Base-by-base conservation (phyloP, 2,113 vertebrate genomes). In the Sakesphorus luctuosus region DNA sequence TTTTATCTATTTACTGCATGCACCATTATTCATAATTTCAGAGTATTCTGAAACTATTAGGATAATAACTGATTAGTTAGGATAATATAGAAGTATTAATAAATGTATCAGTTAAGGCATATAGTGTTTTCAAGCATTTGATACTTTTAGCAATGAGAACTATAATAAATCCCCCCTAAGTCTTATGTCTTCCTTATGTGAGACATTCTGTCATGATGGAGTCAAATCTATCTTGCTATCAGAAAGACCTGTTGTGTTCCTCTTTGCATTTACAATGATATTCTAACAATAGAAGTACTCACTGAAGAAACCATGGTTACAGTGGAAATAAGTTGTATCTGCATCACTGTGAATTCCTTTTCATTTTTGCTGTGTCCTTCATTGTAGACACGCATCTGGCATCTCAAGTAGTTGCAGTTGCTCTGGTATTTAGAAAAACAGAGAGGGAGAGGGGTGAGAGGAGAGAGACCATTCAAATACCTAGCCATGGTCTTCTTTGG, bases 291-390 rank as follows among this genome's bases (percentile, higher is more conserved):
- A 97, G 95, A 97, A 95, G 80, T 94, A 84, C 88, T 97, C 77
- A 79, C 74, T 95, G 85, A 86, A 82, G 96, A 98, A 97, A 97
- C 97, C 96, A 97, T 97, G 95, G 97, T 97, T 98, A 98, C 96
- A 83, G 52, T 90, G 84, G 86, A 66, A 94, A 92, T 68, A 91
- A 95, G 38, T 96, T 96, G 43, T 94, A 89, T 90, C 66, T 93
- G 36, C 66, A 67, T 95, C 96, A 76, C 59, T 75, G 78, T 92
- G 87, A 95, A 74, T 81, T 74, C 84, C 88, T 96, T 79, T 92
- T 96, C 68, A 69, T 91, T 90, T 96, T 74, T 96, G 72, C 85
- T 83, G 49, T 87, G 88, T 95, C 95, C 93, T 96, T 96, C 47
- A 74, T 36, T 81, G 74, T 69, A 90, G 43, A 29, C 29, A 53